These are phyloP conservation scores for Acanthurus lineatus DNA, from an alignment of 2,797 vertebrate genomes.

Conservation along the genomic window DNA sequence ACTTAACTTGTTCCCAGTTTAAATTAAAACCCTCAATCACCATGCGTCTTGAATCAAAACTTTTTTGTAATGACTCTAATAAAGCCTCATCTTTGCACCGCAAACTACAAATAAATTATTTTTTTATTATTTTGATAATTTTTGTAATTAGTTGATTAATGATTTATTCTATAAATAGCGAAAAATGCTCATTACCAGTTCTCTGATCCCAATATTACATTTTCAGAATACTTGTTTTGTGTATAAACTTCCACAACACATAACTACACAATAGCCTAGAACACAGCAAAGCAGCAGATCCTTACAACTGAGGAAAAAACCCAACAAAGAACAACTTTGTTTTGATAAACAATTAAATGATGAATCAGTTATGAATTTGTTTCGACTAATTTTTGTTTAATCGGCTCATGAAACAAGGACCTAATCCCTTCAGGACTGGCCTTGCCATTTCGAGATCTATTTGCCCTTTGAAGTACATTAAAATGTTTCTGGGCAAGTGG, in stretches of 20 bases:
- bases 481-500: neutral
- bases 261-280: neutral
- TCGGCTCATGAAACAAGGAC: neutral
- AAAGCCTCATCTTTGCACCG: neutral
- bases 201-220: neutral
- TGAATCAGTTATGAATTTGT: neutral
- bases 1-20: neutral
- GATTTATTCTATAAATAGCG: neutral
- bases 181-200: neutral
- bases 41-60: neutral
- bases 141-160: neutral
- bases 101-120: neutral
- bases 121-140: neutral
- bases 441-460: neutral
- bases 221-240: neutral
- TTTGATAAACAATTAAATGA: neutral
- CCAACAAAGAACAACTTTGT: neutral
- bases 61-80: neutral
- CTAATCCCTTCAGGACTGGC: neutral
- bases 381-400: neutral
- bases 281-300: neutral
- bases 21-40: neutral
- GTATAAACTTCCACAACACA: neutral
- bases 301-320: neutral
- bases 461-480: neutral